Conservation (phyloP, 2,113 vertebrate genomes). For the Cavia aperea region DNA sequence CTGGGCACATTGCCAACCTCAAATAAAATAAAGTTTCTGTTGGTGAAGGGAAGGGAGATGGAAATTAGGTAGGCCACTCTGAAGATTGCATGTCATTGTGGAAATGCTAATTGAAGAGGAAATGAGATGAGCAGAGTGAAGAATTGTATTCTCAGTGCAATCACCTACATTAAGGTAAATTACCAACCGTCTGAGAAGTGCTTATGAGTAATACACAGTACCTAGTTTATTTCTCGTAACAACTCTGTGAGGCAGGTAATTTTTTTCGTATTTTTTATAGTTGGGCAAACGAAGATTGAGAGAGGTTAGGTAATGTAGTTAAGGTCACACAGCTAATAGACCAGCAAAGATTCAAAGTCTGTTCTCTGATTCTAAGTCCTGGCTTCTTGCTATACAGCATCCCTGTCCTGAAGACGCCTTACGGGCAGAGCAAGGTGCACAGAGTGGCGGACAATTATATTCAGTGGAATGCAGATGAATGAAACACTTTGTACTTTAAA, state of each 20-base stretch:
- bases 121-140: constrained; percentile 20
- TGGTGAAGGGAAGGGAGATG: neutral
- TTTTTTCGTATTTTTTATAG: constrained; percentile 24
- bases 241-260: neutral
- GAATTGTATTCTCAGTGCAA: neutral
- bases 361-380: neutral
- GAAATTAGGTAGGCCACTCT: constrained; percentile 2
- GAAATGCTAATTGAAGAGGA: constrained; percentile 47
- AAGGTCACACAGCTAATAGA: neutral
- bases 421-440: neutral
- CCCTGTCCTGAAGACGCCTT: neutral
- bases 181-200: neutral
- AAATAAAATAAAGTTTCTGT: constrained; percentile 34
- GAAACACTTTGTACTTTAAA: neutral
- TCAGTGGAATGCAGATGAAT: neutral
- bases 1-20: neutral
- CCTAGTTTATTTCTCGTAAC: constrained; percentile 7
- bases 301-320: neutral
- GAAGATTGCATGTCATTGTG: constrained; percentile 1
- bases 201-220: constrained; percentile 8
- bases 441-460: neutral
- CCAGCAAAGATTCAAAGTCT: neutral
- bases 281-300: constrained; percentile 2
- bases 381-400: neutral
- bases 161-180: constrained; percentile 35